A percentile compares a stretch with the other conserved stretches of the same genome.
Conservation (phyloP, 2,797 vertebrate genomes). For the Microctenopoma stevenorrisi region DNA sequence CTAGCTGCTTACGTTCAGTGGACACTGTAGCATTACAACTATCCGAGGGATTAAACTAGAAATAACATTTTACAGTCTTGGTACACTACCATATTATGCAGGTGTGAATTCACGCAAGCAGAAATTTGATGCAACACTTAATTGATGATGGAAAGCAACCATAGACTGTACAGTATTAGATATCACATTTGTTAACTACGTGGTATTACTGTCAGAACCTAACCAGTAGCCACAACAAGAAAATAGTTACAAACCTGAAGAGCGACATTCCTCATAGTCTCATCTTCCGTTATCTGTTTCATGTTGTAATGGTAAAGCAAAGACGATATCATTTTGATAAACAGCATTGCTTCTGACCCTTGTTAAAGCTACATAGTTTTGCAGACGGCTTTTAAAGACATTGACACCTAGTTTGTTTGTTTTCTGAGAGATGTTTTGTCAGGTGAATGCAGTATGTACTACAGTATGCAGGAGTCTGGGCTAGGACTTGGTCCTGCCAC, state of each 20-base stretch:
- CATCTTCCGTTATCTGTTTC: too few species aligned
- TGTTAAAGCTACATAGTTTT: not conserved
- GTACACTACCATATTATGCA: not conserved
- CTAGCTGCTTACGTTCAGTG: not conserved
- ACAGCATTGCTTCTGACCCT: not conserved
- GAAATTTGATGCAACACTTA: not conserved
- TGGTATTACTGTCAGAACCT: slow-evolving; percentile 1
- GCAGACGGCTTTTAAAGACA: slow-evolving; percentile 32
- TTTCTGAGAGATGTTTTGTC: slow-evolving; percentile 16
- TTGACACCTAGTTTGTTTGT: slow-evolving; percentile 3
- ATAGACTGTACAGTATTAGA: not conserved
- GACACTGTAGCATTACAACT: not conserved
- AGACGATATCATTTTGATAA: not conserved
- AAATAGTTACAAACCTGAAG: not conserved
- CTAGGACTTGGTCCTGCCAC: too few species aligned
- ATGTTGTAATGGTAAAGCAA: not conserved
- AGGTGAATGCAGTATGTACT: not conserved
- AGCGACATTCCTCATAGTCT: too few species aligned
- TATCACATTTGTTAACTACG: slow-evolving; percentile 2
- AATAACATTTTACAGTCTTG: not conserved
- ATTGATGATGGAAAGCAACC: not conserved
- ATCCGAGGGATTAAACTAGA: too few species aligned
- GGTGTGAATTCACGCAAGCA: not conserved
- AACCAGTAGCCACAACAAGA: not conserved
- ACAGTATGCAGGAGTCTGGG: too few species aligned